Percentiles rank a stretch among this genome's conserved stretches.
Evolutionary conservation across 2,113 vertebrate species (phyloP).

Genomic region (Peromyscus polionotus): DNA sequence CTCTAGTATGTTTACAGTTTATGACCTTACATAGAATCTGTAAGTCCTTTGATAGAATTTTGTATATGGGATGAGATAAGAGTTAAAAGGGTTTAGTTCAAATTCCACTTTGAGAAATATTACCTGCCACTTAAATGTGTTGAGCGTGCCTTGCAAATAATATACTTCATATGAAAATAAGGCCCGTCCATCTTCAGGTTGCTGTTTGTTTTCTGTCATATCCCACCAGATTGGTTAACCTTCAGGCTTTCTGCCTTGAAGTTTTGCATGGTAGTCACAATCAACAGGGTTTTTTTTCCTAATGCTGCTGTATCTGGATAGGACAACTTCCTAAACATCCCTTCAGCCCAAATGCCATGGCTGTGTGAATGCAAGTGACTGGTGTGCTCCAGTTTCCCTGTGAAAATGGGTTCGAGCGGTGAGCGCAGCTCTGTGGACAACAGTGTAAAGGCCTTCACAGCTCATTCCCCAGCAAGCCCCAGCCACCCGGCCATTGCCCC

Average conservation of each 20-base stretch:
- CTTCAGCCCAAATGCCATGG: neutral
- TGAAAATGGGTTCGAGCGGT: neutral
- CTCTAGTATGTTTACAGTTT: neutral
- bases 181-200: neutral
- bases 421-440: neutral
- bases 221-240: neutral
- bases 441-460: neutral
- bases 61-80: neutral
- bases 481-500: conserved; percentile 18
- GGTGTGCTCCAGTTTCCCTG: rapidly evolving
- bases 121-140: neutral
- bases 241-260: conserved; percentile 48
- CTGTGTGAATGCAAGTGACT: neutral
- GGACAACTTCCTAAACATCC: neutral
- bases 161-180: neutral
- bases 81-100: conserved; percentile 49
- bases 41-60: neutral
- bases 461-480: conserved; percentile 68
- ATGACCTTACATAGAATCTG: neutral
- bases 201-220: conserved; percentile 26
- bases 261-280: conserved; percentile 24
- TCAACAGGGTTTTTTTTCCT: neutral
- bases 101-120: conserved; percentile 57
- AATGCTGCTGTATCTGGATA: neutral
- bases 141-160: neutral